Conservation (phyloP, 2,888 invertebrate genomes). For the Acleris literana region DNA sequence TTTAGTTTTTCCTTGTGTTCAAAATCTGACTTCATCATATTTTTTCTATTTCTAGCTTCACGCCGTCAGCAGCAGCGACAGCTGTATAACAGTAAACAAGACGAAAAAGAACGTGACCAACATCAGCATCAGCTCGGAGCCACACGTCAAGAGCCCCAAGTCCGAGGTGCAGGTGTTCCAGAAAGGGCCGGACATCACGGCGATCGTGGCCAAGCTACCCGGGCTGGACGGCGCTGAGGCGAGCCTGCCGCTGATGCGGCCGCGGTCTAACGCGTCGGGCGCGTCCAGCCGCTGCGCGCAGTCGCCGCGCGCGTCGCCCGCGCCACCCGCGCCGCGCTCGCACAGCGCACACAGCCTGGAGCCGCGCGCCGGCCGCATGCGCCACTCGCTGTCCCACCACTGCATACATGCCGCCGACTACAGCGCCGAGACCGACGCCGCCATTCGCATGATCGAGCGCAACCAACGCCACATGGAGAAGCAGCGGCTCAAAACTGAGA, state of each 20-base stretch:
- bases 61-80: conserved; percentile 68
- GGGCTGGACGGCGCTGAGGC: conserved; percentile 77
- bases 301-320: conserved; percentile 64
- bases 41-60: conserved; percentile 59
- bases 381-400: conserved; percentile 77
- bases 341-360: conserved; percentile 78
- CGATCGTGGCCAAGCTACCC: conserved; percentile 86
- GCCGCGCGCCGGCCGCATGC: conserved; percentile 68
- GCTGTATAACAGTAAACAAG: conserved; percentile 82
- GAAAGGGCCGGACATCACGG: conserved; percentile 91
- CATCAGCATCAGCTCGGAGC: conserved; percentile 87
- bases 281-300: conserved; percentile 80
- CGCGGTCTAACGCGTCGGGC: conserved; percentile 82
- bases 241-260: conserved; percentile 75
- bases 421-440: conserved; percentile 84
- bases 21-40: background rate
- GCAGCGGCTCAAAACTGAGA: conserved; percentile 76
- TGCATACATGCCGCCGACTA: conserved; percentile 80
- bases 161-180: conserved; percentile 87
- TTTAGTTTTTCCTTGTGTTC: background rate
- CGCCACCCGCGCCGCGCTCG: conserved; percentile 61
- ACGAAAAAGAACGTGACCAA: conserved; percentile 87
- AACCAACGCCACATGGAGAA: conserved; percentile 85
- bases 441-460: conserved; percentile 82
- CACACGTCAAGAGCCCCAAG: conserved; percentile 71